Evolutionary conservation across 2,113 vertebrate species (phyloP), one percentile per base, ranked within the genome.

Genomic region (Hepsetus odoe): DNA sequence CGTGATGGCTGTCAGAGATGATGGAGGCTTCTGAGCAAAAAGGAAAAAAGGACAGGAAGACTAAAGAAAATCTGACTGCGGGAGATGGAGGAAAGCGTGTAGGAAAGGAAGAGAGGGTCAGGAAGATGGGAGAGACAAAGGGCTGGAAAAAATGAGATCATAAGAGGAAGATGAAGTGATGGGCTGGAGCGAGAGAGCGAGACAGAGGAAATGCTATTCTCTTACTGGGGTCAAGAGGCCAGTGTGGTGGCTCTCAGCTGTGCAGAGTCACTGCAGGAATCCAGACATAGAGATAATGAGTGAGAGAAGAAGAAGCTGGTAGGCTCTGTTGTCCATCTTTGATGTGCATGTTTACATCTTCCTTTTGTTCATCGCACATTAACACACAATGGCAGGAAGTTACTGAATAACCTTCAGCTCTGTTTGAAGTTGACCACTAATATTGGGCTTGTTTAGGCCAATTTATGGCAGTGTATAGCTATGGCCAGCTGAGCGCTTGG

Each of bases 191-290:
- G 38, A 12, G 33, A 20, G 22, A 49, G 33, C 49, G 38, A 40
- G 30, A 55, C 5, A 14, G 33, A 26, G 16, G 30, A 14, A 32
- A 28, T 72, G 59, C 9, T 44, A 9, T 1, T 49, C 49, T 49
- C 49, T 66, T 61, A 42, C 38, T 72, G 59, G 73, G 74, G n/a
- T 79, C 49, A 40, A 0, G 14, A 56, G 77, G 59, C 75, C 30
- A 62, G n/a, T 35, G n/a, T 40, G 68, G 33, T 26, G 18, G 14
- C 35, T 84, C 80, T 68, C 76, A 76, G 77, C 80, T 80, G 82
- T 80, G 55, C 14, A 33, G 72, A 26, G 46, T 65, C 79, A 76
- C 56, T 44, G 56, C 20, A 70, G 67, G 14, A 10, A 66, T 53
- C 44, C 69, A 74, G 80, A 82, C 42, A 74, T 24, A 9, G 18